These are phyloP conservation scores for Sminthurinus signatus DNA, from an alignment of 1,140 invertebrate genomes.

Conservation along the genomic window DNA sequence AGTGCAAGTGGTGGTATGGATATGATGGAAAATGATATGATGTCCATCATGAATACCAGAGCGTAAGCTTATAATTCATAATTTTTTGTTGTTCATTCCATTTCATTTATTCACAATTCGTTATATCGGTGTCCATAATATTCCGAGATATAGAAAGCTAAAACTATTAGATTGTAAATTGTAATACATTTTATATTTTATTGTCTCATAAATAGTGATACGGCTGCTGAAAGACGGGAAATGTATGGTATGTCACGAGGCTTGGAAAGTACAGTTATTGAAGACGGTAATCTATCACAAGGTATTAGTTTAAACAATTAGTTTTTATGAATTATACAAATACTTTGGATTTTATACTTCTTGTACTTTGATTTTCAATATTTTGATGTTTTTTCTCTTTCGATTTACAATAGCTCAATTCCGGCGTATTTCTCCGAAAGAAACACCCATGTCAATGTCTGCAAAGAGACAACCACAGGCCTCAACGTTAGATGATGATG, in stretches of 20 bases:
- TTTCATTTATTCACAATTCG: too few species aligned
- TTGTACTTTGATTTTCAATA: background rate
- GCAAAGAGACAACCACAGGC: background rate
- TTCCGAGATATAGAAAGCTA: too few species aligned
- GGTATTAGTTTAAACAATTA: background rate
- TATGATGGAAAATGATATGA: background rate
- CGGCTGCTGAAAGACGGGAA: slow-evolving; percentile 3
- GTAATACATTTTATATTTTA: background rate
- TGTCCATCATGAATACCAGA: background rate
- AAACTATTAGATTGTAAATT: too few species aligned
- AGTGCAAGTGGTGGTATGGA: background rate
- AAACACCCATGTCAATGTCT: background rate
- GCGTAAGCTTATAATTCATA: background rate
- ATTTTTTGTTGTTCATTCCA: too few species aligned
- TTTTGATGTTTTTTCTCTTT: background rate
- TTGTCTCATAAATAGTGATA: background rate
- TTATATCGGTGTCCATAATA: too few species aligned
- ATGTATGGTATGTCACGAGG: slow-evolving; percentile 6
- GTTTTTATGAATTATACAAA: background rate
- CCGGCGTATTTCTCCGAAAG: too few species aligned
- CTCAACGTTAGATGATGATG: slow-evolving; percentile 6
- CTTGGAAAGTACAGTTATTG: background rate
- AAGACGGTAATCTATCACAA: background rate
- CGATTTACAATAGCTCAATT: background rate
- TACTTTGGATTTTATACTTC: background rate